Evolutionary conservation across 2,888 invertebrate genomes (phyloP), one percentile per base, ranked within the genome.

Genomic region (Megamerina dolium): DNA sequence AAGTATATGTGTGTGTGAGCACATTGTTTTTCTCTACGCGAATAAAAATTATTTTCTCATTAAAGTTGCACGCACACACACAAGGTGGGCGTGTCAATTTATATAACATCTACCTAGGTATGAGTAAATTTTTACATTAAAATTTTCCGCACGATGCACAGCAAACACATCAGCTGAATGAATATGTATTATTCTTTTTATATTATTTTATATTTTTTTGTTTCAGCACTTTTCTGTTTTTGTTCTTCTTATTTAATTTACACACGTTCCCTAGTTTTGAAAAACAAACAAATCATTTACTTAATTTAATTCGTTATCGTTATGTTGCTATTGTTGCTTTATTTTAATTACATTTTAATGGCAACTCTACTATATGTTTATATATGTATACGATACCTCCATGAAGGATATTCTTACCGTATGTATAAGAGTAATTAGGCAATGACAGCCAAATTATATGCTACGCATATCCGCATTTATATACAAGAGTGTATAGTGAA

Each of bases 381-480:
- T n/a, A n/a, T n/a, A n/a, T n/a, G n/a, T n/a, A n/a, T n/a, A n/a
- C n/a, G n/a, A n/a, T n/a, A n/a, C n/a, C n/a, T n/a, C n/a, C n/a
- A n/a, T n/a, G n/a, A n/a, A n/a, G n/a, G n/a, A n/a, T n/a, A n/a
- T n/a, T n/a, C n/a, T n/a, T n/a, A n/a, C n/a, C n/a, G n/a, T n/a
- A n/a, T n/a, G n/a, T n/a, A n/a, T n/a, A 29, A 33, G 41, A 33
- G 41, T 55, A 55, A 55, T 55, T 53, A 55, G 52, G 48, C 53
- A 55, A 50, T 53, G 55, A 55, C 55, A 55, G 53, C 53, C 52
- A 55, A 55, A 55, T 55, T 55, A 55, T 53, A 55, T 50, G 53
- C 52, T 52, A 47, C 43, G n/a, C n/a, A n/a, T n/a, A n/a, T n/a
- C n/a, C n/a, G n/a, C n/a, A n/a, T n/a, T n/a, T n/a, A n/a, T n/a